These are phyloP conservation scores for Halcyon smyrnensis DNA, from an alignment of 2,797 vertebrate species.

Conservation along the genomic window DNA sequence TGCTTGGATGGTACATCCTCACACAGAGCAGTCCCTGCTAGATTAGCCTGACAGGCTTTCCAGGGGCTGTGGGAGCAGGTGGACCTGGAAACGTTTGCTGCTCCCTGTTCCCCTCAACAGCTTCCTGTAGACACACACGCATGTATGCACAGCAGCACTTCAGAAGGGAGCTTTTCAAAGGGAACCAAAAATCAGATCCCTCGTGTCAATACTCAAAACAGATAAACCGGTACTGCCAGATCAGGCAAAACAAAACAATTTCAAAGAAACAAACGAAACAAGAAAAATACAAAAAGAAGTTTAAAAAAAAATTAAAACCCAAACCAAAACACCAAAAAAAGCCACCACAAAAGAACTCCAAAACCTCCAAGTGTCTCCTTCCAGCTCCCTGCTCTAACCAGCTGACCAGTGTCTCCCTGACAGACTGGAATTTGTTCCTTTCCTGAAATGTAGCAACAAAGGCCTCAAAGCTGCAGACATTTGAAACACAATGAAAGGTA, in stretches of 20 bases:
- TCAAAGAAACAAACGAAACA: not conserved
- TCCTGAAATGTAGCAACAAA: constrained; percentile 13
- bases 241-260: not conserved
- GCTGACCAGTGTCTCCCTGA: not conserved
- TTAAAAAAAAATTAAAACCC: too few relatives aligned
- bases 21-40: not conserved
- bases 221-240: not conserved
- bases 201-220: not conserved
- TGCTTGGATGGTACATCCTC: not conserved
- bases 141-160: not conserved
- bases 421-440: not conserved
- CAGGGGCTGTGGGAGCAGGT: not conserved
- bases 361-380: not conserved
- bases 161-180: not conserved
- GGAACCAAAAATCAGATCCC: not conserved
- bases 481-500: constrained; percentile 16
- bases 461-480: not conserved
- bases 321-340: not conserved
- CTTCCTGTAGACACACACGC: not conserved
- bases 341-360: too few relatives aligned
- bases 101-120: not conserved
- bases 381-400: not conserved
- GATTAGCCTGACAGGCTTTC: not conserved
- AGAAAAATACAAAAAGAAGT: not conserved
- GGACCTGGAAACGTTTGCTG: not conserved